A percentile compares a stretch with the other conserved stretches of the same genome.
Conservation (phyloP, 2,113 vertebrate species). For the Thinocorus orbignyianus region DNA sequence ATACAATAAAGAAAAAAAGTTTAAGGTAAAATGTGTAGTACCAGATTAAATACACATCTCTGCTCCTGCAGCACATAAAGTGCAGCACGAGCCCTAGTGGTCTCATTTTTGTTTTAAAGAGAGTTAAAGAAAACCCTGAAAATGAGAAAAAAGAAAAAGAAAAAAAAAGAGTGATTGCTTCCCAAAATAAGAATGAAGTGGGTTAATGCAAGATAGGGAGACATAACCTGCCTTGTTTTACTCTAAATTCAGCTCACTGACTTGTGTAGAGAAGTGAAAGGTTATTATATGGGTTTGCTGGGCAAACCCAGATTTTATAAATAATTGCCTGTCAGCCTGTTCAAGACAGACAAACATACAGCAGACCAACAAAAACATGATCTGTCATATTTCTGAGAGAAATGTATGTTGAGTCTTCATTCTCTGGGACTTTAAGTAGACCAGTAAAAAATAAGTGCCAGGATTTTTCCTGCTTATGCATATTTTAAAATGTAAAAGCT, state of each 20-base stretch:
- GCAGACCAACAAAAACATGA: constrained; percentile 84
- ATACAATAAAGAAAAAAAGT: neutral
- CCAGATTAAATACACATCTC: neutral
- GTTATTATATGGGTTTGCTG: constrained; percentile 79
- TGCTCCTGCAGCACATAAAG: neutral
- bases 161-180: constrained; percentile 16
- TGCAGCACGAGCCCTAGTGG: neutral
- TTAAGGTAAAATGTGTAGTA: neutral
- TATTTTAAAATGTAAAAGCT: constrained; percentile 74
- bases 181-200: constrained; percentile 63
- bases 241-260: constrained; percentile 71
- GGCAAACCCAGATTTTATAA: constrained; percentile 84
- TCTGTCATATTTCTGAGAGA: constrained; percentile 80
- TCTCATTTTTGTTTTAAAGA: constrained; percentile 4
- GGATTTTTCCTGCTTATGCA: constrained; percentile 70
- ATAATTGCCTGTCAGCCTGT: constrained; percentile 84
- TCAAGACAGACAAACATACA: constrained; percentile 83
- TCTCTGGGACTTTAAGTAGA: constrained; percentile 73
- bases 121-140: constrained; percentile 2
- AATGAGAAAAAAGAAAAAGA: constrained; percentile 12
- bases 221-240: constrained; percentile 74
- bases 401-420: constrained; percentile 82
- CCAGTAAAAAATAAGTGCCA: constrained; percentile 73
- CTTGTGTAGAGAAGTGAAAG: constrained; percentile 74
- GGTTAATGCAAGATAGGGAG: constrained; percentile 49